Evolutionary conservation across 2,888 invertebrate genomes (phyloP).

Genomic region (Mystacides longicornis): DNA sequence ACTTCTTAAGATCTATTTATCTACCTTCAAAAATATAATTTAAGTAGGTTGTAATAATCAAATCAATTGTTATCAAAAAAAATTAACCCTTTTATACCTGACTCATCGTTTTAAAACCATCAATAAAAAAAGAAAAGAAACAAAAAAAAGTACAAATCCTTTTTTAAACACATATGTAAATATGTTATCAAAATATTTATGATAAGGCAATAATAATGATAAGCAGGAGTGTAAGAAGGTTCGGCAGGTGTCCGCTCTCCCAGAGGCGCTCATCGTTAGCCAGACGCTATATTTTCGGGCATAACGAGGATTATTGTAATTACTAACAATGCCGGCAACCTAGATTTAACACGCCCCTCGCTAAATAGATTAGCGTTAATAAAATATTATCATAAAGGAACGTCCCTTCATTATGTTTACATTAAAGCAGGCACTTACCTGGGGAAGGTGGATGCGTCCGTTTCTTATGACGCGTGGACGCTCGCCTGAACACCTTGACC

Average conservation of each 20-base stretch:
- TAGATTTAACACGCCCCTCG: constrained; percentile 4
- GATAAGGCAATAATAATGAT: constrained; percentile 17
- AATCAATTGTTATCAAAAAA: no score
- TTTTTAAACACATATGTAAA: constrained; percentile 17
- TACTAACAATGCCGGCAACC: constrained; percentile 6
- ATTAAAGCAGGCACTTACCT: no score
- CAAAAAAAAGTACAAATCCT: background rate
- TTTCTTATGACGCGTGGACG: no score
- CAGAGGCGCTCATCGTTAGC: constrained; percentile 12
- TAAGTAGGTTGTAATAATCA: no score
- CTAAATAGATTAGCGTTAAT: background rate
- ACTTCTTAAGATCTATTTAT: no score
- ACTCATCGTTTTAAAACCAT: background rate
- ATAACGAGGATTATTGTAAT: constrained; percentile 19
- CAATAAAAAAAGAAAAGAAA: background rate
- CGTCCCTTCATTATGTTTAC: background rate
- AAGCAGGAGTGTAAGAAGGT: background rate
- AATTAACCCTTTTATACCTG: no score
- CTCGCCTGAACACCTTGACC: no score
- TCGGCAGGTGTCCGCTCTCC: constrained; percentile 20
- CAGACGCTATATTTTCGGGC: constrained; percentile 11
- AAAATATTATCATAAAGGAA: background rate
- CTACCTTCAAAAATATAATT: no score
- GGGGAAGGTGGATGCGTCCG: no score
- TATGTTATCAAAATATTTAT: constrained; percentile 16